A percentile compares a stretch with the other conserved stretches of the same genome.
These are phyloP conservation scores for Sipha flava DNA, from an alignment of 1,140 invertebrate genomes.

Conservation along the genomic window DNA sequence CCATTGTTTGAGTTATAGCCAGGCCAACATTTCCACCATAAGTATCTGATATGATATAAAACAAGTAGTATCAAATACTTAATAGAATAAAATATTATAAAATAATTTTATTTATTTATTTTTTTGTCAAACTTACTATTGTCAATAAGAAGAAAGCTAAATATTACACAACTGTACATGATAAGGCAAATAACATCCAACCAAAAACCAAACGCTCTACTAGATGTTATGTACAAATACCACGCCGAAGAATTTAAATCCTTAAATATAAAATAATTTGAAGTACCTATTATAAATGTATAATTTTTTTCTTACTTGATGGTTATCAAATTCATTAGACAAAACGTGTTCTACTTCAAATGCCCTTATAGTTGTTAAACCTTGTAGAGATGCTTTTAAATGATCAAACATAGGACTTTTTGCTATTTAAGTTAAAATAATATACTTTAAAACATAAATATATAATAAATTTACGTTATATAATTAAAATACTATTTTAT, in stretches of 20 bases:
- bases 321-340: conserved; percentile 69
- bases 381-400: conserved; percentile 77
- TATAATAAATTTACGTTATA: neutral
- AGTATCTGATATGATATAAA: conserved; percentile 37
- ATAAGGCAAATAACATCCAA: conserved; percentile 65
- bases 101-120: neutral
- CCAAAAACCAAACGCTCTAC: conserved; percentile 74
- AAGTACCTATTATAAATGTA: neutral
- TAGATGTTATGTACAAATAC: conserved; percentile 67
- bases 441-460: conserved; percentile 33
- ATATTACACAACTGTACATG: conserved; percentile 53
- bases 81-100: neutral
- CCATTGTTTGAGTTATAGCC: conserved; percentile 75
- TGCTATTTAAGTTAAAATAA: conserved; percentile 47
- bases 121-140: conserved; percentile 43
- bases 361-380: conserved; percentile 80
- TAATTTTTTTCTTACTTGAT: conserved; percentile 49
- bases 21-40: conserved; percentile 64
- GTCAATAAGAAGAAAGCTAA: conserved; percentile 56
- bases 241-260: conserved; percentile 60
- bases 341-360: conserved; percentile 70
- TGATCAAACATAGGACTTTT: conserved; percentile 78
- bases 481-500: neutral
- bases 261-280: neutral
- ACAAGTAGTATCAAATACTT: neutral